These are phyloP conservation scores for Buphagus erythrorhynchus DNA, from an alignment of 2,797 vertebrate species.

Conservation along the genomic window DNA sequence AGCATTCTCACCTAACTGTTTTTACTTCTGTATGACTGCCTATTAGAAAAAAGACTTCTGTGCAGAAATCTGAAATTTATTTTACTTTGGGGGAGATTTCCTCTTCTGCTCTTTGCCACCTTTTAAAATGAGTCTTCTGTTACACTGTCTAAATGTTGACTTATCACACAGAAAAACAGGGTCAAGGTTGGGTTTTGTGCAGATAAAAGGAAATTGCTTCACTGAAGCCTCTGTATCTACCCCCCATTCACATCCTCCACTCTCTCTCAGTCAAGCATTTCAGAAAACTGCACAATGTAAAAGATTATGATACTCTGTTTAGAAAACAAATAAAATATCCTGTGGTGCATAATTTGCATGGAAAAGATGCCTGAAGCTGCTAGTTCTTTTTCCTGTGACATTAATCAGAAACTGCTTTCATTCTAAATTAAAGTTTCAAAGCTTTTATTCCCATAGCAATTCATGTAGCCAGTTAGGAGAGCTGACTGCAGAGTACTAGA, in stretches of 20 bases:
- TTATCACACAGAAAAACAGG: neutral
- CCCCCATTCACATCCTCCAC: neutral
- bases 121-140: neutral
- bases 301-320: neutral
- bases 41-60: neutral
- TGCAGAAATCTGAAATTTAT: neutral
- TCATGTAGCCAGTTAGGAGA: constrained; percentile 41
- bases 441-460: neutral
- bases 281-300: neutral
- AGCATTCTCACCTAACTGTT: constrained; percentile 29
- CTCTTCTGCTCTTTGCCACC: neutral
- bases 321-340: neutral
- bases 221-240: neutral
- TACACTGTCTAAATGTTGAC: neutral
- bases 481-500: neutral
- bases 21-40: neutral
- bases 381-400: neutral
- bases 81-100: neutral
- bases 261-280: neutral
- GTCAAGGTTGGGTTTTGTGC: neutral
- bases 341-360: neutral
- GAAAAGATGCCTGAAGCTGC: neutral
- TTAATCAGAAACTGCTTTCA: neutral
- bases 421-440: neutral
- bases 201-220: neutral